Conservation (phyloP, 23 tunicate genomes). For the Trididemnum clinides region DNA sequence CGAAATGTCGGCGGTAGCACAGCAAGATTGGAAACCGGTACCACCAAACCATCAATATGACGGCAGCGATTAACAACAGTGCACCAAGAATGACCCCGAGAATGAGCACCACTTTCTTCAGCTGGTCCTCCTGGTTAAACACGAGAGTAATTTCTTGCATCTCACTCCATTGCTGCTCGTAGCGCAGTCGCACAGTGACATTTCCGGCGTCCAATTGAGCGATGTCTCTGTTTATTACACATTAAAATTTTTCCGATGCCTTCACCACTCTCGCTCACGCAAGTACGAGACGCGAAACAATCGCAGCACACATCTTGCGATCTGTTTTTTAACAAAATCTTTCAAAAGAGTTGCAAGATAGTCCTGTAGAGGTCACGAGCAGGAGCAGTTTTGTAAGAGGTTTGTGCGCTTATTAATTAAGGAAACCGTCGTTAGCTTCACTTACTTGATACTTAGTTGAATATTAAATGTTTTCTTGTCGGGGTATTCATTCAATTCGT, state of each 20-base stretch:
- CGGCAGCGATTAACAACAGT: neutral
- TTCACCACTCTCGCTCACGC: no score
- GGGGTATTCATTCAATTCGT: neutral
- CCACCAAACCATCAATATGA: neutral
- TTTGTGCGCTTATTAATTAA: no score
- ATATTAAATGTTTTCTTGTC: neutral
- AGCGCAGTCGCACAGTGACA: neutral
- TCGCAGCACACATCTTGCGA: no score
- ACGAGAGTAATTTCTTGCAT: neutral
- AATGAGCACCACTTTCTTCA: neutral
- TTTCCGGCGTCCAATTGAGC: slow-evolving; percentile 17
- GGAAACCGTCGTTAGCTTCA: no score
- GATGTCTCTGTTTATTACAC: slow-evolving; percentile 17
- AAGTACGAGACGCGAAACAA: no score
- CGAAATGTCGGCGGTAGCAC: slow-evolving; percentile 35
- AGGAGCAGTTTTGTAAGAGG: no score
- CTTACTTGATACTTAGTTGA: neutral
- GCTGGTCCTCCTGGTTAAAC: slow-evolving; percentile 21
- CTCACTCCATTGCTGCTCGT: neutral
- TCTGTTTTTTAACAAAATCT: no score
- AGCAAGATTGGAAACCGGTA: slow-evolving; percentile 31
- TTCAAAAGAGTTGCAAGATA: no score
- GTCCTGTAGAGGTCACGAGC: no score
- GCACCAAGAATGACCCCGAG: slow-evolving; percentile 5
- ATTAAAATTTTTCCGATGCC: no score